Evolutionary conservation across 2,797 vertebrate species (phyloP).

Genomic region (Microctenopoma steveboyesi): DNA sequence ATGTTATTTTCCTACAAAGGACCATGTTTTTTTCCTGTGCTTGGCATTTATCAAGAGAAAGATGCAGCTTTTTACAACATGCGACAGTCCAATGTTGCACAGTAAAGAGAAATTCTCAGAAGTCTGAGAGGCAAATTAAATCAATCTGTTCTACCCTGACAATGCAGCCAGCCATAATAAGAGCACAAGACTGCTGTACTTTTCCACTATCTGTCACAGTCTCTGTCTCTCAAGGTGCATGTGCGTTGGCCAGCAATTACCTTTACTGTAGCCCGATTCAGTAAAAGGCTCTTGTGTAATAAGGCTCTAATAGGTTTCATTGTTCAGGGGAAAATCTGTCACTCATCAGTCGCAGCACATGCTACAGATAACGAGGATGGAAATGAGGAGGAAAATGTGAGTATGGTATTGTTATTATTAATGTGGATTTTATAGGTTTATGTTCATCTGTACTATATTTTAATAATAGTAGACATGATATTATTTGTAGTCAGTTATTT

Average conservation of each 20-base stretch:
- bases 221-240: constrained; percentile 7
- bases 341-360: not conserved
- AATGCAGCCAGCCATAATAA: constrained; percentile 43
- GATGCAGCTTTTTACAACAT: not conserved
- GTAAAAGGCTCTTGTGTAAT: constrained; percentile 15
- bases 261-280: not conserved
- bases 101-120: constrained; percentile 18
- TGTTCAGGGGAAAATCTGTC: constrained; percentile 17
- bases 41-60: constrained; percentile 8
- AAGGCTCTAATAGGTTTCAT: constrained; percentile 21
- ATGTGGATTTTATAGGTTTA: not conserved
- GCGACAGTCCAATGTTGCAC: constrained; percentile 17
- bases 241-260: constrained; percentile 26
- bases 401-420: not conserved
- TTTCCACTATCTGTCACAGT: not conserved
- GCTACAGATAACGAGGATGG: not conserved
- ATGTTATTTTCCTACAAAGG: not conserved
- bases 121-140: constrained; percentile 37
- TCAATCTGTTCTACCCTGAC: constrained; percentile 35
- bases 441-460: not conserved
- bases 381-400: not conserved
- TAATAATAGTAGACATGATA: not conserved
- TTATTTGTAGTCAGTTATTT: not conserved
- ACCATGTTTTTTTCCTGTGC: not conserved
- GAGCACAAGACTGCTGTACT: constrained; percentile 20